Evolutionary conservation across 2,113 vertebrate genomes (phyloP).

Genomic region (Pelodiscus sinensis): DNA sequence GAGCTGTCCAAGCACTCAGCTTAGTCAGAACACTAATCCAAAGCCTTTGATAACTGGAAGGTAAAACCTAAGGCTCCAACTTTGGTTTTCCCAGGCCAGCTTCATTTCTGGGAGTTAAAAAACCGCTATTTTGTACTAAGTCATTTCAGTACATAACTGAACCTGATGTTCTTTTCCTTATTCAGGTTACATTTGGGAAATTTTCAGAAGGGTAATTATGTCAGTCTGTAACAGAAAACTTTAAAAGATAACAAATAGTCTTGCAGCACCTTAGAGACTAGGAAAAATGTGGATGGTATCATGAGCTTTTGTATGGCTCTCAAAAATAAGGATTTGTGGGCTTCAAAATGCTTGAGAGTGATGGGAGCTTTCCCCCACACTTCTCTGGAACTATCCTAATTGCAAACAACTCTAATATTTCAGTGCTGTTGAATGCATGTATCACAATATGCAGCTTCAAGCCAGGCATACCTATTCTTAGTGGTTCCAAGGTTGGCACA

Average conservation of each 20-base stretch:
- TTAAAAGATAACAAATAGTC: too few relatives aligned
- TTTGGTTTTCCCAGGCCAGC: background rate
- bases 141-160: background rate
- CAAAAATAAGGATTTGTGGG: accelerated
- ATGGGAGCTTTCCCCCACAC: background rate
- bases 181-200: accelerated
- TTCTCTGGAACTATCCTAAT: background rate
- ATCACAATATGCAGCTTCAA: accelerated
- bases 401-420: background rate
- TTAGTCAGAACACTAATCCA: background rate
- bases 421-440: background rate
- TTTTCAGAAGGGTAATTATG: too few relatives aligned
- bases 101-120: background rate
- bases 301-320: background rate
- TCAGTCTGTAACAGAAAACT: too few relatives aligned
- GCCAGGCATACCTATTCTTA: background rate
- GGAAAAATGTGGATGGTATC: too few relatives aligned
- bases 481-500: background rate
- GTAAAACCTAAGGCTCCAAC: background rate
- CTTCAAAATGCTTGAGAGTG: background rate
- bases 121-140: background rate
- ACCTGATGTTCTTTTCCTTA: background rate
- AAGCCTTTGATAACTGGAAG: background rate
- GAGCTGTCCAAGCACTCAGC: too few relatives aligned
- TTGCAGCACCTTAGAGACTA: too few relatives aligned